Base-by-base conservation (phyloP, 2,797 vertebrate species). In the Microchirus variegatus region DNA sequence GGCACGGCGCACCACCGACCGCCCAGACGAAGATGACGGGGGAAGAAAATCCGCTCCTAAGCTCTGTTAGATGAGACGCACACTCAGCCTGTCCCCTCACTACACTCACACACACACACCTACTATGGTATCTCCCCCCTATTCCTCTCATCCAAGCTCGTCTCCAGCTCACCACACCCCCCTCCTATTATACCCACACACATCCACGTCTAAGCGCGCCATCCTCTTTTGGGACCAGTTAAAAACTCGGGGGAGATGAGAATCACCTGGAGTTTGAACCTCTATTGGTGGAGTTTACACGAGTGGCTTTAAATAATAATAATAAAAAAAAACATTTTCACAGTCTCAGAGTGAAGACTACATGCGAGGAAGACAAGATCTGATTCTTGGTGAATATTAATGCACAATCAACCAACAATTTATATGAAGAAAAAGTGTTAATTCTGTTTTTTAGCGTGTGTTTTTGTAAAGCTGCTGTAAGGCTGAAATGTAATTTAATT, bases 21-120 rank as follows among this genome's bases (percentile, higher is more conserved):
- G 89, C 89, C 65, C 89, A 83, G 59, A 53, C 85, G 74, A 53
- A 83, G 92, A 91, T 75, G 89, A 89, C 83, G 79, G 70, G 78
- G 78, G 83, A 15, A 79, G 90, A 89, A 84, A 88, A 86, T 51
- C 85, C 88, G 89, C 90, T 79, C 80, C 85, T 79, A 53, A 78
- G 85, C 90, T 89, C 86, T 88, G 40, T 73, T 73, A 72, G 86
- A 87, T 76, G 81, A 86, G 82, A 87, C 69, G 79, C 75, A 57
- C 91, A 88, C 69, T 82, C 91, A 87, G 79, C 82, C 56, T 36
- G 62, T 69, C 85, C 10, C 54, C 22, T 40, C 44, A 4, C 11
- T 13, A 8, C 43, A 45, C 45, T 9, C 75, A 36, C 77, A 69
- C 31, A 31, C 31, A 31, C 31, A 31, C 31, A 31, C 5, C 73